phyloP scores from a whole-genome alignment of 2,113 vertebrate genomes.

The Greenwoodochromis staneri region DNA sequence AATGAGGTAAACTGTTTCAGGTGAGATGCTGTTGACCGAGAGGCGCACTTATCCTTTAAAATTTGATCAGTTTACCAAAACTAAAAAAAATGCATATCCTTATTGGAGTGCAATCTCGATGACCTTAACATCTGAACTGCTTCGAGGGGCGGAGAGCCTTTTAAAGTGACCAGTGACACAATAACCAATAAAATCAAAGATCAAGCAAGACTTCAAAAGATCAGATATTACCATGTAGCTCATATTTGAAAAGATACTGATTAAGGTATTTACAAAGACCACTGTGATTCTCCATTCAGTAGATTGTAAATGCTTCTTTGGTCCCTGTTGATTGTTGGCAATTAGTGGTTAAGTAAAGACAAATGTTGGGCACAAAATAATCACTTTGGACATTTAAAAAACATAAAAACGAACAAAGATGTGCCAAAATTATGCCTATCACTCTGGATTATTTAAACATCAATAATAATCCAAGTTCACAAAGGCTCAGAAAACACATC shows the following conservation, averaged over 20 bases:
- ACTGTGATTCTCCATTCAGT: slow-evolving; percentile 45
- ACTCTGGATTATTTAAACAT: slow-evolving; percentile 34
- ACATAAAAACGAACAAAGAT: not conserved
- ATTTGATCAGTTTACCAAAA: not conserved
- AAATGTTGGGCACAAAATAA: slow-evolving; percentile 1
- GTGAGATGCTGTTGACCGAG: not conserved
- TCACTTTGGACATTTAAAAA: not conserved
- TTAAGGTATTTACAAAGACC: slow-evolving; percentile 60
- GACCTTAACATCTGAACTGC: not conserved
- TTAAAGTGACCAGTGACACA: slow-evolving; percentile 74
- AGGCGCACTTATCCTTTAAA: not conserved
- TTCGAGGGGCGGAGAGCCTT: slow-evolving; percentile 17
- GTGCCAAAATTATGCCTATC: slow-evolving; percentile 35
- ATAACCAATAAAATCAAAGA: slow-evolving; percentile 49
- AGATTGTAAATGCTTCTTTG: slow-evolving; percentile 58
- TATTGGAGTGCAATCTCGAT: not conserved
- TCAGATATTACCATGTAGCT: slow-evolving; percentile 33
- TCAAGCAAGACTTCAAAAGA: slow-evolving; percentile 34
- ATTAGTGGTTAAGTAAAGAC: slow-evolving; percentile 32
- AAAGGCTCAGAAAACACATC: slow-evolving; percentile 20
- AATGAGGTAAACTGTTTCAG: not conserved
- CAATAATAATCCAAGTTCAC: slow-evolving; percentile 50
- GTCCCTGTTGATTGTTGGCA: slow-evolving; percentile 53
- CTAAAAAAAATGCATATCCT: not conserved
- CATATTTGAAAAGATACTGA: slow-evolving; percentile 37